A percentile compares a stretch with the other conserved stretches of the same genome.
These are phyloP conservation scores for Enteromius viviparus DNA, from an alignment of 2,797 vertebrate species.

Conservation along the genomic window DNA sequence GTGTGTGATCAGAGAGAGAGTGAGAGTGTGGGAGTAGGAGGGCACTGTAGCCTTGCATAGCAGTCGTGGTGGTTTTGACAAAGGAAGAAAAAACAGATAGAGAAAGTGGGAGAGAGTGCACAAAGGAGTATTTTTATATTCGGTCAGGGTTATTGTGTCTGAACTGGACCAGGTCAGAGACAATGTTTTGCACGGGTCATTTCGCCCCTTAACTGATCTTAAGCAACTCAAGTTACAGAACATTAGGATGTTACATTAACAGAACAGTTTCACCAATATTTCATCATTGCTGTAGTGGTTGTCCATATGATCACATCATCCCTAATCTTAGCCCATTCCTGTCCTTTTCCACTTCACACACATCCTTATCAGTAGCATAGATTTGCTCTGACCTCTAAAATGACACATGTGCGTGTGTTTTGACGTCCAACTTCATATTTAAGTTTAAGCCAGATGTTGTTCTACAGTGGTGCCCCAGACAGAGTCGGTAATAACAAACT, in stretches of 20 bases:
- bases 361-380: slow-evolving; percentile 26
- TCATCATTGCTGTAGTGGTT: slow-evolving; percentile 2
- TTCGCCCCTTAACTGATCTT: slow-evolving; percentile 11
- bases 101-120: slow-evolving; percentile 35
- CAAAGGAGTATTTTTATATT: slow-evolving; percentile 37
- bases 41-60: slow-evolving; percentile 41
- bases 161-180: slow-evolving; percentile 25
- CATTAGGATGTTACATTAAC: slow-evolving; percentile 35
- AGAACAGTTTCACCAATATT: background rate
- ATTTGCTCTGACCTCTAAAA: slow-evolving; percentile 44
- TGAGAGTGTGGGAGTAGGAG: background rate
- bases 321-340: slow-evolving; percentile 2
- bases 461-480: background rate
- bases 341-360: slow-evolving; percentile 28
- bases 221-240: slow-evolving; percentile 22
- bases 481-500: background rate
- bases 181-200: background rate
- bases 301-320: slow-evolving; percentile 3
- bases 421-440: slow-evolving; percentile 24
- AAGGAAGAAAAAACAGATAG: slow-evolving; percentile 35
- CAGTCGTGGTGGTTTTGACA: slow-evolving; percentile 33
- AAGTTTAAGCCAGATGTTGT: slow-evolving; percentile 5
- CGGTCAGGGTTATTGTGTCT: slow-evolving; percentile 46
- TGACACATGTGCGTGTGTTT: background rate
- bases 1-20: background rate